A percentile compares a stretch with the other conserved stretches of the same genome.
These are phyloP conservation scores for Calliphora vicina DNA, from an alignment of 1,140 invertebrate species.

Conservation along the genomic window DNA sequence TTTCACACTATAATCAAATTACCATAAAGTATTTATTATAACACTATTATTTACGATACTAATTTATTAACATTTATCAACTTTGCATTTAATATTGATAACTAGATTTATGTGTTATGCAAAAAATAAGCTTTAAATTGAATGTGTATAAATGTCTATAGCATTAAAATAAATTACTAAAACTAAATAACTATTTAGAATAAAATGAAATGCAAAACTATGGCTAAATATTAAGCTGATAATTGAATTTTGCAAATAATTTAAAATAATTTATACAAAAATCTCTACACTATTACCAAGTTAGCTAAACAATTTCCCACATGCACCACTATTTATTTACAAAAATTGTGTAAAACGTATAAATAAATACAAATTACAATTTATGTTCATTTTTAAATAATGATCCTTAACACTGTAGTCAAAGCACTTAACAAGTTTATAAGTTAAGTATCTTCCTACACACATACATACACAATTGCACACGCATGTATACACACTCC, in stretches of 20 bases:
- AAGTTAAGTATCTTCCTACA: conserved; percentile 7
- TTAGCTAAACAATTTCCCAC: neutral
- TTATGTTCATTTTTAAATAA: conserved; percentile 8
- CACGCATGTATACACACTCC: neutral
- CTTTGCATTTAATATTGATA: too few relatives aligned
- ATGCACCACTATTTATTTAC: neutral
- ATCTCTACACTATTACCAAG: neutral
- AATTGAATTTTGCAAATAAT: neutral
- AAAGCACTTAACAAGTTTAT: conserved; percentile 12
- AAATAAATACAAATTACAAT: neutral
- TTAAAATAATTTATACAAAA: neutral
- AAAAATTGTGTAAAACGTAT: neutral
- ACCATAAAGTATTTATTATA: too few relatives aligned
- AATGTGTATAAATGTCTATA: too few relatives aligned
- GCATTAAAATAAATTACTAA: too few relatives aligned
- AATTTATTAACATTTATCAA: too few relatives aligned
- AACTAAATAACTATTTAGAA: too few relatives aligned
- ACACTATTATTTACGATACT: too few relatives aligned
- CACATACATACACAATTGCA: neutral
- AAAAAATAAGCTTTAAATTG: too few relatives aligned
- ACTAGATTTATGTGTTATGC: too few relatives aligned
- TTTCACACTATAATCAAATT: too few relatives aligned
- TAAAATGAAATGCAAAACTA: too few relatives aligned
- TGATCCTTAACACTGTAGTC: neutral
- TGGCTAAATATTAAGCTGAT: neutral